Conservation (phyloP, 2,797 vertebrate genomes). For the Lophius americanus region DNA sequence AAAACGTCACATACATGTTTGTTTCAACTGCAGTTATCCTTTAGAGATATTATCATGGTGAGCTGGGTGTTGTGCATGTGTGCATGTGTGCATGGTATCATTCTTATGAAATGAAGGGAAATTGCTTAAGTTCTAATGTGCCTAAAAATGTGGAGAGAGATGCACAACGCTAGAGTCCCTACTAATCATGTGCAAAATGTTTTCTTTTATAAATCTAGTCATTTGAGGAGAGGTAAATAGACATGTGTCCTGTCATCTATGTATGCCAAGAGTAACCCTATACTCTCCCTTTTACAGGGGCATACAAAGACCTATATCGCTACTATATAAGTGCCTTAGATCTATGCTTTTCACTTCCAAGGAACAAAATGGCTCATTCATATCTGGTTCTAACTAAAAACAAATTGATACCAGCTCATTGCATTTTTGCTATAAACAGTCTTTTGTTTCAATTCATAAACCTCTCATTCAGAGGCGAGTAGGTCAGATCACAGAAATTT, state of each 20-base stretch:
- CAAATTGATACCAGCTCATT: slow-evolving; percentile 29
- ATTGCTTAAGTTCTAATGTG: slow-evolving; percentile 32
- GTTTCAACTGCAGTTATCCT: slow-evolving; percentile 54
- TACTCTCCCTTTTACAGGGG: not conserved
- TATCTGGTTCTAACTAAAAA: slow-evolving; percentile 7
- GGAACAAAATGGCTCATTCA: slow-evolving; percentile 38
- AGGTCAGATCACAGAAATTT: slow-evolving; percentile 22
- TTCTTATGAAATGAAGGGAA: slow-evolving; percentile 68
- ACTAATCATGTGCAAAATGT: too few relatives aligned
- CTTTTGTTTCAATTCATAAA: slow-evolving; percentile 42
- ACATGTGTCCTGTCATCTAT: too few relatives aligned
- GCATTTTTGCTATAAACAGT: slow-evolving; percentile 13
- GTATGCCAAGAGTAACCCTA: too few relatives aligned
- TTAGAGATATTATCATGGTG: slow-evolving; percentile 64
- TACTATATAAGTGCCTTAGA: slow-evolving; percentile 17
- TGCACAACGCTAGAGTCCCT: too few relatives aligned
- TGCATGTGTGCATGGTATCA: slow-evolving; percentile 64
- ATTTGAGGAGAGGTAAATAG: too few relatives aligned
- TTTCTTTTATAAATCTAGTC: too few relatives aligned
- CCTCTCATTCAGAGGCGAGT: slow-evolving; percentile 4
- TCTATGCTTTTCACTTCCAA: slow-evolving; percentile 12
- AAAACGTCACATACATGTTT: slow-evolving; percentile 41
- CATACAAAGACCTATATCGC: slow-evolving; percentile 13
- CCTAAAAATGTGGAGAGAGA: too few relatives aligned
- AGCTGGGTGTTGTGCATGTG: slow-evolving; percentile 57